These are phyloP conservation scores for Epinephelus coioides DNA, from an alignment of 2,797 vertebrate species.

Conservation along the genomic window DNA sequence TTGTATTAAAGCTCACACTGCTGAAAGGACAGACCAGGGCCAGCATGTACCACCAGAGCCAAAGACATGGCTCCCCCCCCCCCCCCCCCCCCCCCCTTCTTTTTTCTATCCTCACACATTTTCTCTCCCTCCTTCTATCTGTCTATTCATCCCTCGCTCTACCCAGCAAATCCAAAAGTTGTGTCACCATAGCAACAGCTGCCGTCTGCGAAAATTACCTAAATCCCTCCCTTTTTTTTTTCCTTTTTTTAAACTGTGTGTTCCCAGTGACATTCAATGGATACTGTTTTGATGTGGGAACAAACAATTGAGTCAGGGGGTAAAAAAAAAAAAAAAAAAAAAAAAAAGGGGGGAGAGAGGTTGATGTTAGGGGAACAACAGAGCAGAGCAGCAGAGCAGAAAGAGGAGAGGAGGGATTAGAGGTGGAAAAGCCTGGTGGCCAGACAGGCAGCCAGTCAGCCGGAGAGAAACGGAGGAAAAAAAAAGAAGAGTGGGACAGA, in stretches of 20 bases:
- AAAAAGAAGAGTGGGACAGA: slow-evolving; percentile 41
- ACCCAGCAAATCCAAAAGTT: slow-evolving; percentile 84
- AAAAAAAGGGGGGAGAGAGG: slow-evolving; percentile 26
- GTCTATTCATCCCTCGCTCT: slow-evolving; percentile 78
- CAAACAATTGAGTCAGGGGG: slow-evolving; percentile 59
- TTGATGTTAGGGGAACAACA: slow-evolving; percentile 25
- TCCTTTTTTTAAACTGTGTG: slow-evolving; percentile 42
- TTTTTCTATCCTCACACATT: slow-evolving; percentile 37
- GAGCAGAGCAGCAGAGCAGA: slow-evolving; percentile 67
- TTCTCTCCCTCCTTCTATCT: slow-evolving; percentile 60
- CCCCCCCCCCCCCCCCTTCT: not conserved
- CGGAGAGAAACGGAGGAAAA: slow-evolving; percentile 34
- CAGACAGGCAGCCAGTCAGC: slow-evolving; percentile 71
- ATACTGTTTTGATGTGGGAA: slow-evolving; percentile 67
- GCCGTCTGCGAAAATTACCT: slow-evolving; percentile 85
- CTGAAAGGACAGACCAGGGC: slow-evolving; percentile 20
- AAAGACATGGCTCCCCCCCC: slow-evolving; percentile 30
- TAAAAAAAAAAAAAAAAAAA: not conserved
- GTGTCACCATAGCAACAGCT: slow-evolving; percentile 89
- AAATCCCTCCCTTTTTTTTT: slow-evolving; percentile 79
- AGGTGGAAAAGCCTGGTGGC: slow-evolving; percentile 77
- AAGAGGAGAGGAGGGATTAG: slow-evolving; percentile 75
- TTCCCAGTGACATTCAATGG: slow-evolving; percentile 72
- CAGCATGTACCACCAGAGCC: slow-evolving; percentile 25
- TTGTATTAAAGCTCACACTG: slow-evolving; percentile 19